Evolutionary conservation across 2,888 invertebrate genomes (phyloP), one percentile per base, ranked within the genome.

Genomic region (Crematogaster levior): DNA sequence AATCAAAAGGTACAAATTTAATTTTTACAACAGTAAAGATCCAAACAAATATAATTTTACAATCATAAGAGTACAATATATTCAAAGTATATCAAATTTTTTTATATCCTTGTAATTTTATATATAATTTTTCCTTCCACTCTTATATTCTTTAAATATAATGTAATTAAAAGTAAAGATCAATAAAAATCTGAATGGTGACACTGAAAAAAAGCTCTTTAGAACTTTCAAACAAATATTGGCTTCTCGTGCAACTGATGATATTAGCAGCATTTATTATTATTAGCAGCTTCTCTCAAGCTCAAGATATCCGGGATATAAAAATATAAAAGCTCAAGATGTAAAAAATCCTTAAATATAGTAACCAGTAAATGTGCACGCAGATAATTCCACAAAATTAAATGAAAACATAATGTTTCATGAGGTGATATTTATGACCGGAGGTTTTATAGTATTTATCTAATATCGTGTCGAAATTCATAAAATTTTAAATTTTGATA

Each of bases 191-290:
- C 18, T 53, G 24, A 18, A 10, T 3, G 37, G 3, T 18, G 51
- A 34, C 4, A 10, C 6, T 24, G 2, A 34, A 34, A 58, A 43
- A 40, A 37, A 58, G 58, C 43, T 30, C 12, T 18, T 21, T 15
- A 21, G 15, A 46, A 4, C 15, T 30, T 30, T 58, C 43, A 73
- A n/a, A 18, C 43, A 30, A 24, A 34, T n/a, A 24, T 18, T 43
- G 27, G 12, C 6, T 63, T 37, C 56, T 37, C 34, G 51, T 81
- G 65, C 84, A 77, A 79, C 46, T 81, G 88, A 85, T 88, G 86
- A 88, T 89, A 90, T 89, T 88, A 88, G 84, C 85, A 58, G 56
- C 70, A 56, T 51, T 72, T 81, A 60, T 56, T 37, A 68, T 80
- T 82, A n/a, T n/a, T n/a, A n/a, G n/a, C n/a, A n/a, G 58, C 74